Conservation (phyloP, 2,113 vertebrate species). For the Ivindomyrus marchei region DNA sequence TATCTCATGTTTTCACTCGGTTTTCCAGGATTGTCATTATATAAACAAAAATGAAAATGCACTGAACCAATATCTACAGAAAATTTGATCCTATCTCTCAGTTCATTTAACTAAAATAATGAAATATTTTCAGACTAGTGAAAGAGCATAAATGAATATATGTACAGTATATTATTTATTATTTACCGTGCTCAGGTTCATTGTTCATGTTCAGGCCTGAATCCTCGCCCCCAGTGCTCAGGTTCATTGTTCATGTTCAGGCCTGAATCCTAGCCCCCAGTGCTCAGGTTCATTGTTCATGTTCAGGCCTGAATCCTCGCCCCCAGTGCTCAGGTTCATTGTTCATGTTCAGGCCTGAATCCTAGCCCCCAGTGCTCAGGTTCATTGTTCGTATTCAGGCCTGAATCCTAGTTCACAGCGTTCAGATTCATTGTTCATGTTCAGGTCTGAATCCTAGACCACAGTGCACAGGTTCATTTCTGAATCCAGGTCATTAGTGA, state of each 20-base stretch:
- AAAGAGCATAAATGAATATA: background rate
- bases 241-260: too few relatives aligned
- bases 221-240: too few relatives aligned
- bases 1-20: background rate
- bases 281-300: background rate
- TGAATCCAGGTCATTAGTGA: background rate
- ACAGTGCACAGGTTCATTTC: background rate
- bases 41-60: slow-evolving; percentile 1
- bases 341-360: background rate
- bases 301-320: background rate
- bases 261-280: too few relatives aligned
- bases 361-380: background rate
- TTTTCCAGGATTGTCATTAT: background rate
- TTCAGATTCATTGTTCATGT: background rate
- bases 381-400: too few relatives aligned
- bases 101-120: background rate
- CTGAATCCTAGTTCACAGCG: background rate
- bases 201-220: too few relatives aligned
- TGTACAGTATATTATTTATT: background rate
- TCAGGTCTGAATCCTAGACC: background rate
- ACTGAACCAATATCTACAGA: background rate
- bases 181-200: too few relatives aligned
- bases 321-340: background rate
- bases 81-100: background rate
- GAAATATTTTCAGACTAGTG: background rate